Evolutionary conservation across 2,113 vertebrate species (phyloP).

Genomic region (Mohoua ochrocephala): DNA sequence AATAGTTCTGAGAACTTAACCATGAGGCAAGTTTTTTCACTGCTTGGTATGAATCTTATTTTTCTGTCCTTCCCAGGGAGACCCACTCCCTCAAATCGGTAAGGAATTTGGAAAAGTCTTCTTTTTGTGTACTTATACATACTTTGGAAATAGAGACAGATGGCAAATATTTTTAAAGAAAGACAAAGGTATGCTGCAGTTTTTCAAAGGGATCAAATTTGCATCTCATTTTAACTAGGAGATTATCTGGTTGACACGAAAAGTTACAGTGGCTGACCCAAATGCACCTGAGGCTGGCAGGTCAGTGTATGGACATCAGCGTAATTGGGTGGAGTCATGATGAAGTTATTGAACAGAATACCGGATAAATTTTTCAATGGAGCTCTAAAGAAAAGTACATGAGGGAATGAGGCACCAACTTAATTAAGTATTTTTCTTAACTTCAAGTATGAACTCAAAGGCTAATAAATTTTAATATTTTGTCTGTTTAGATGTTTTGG

Average conservation of each 20-base stretch:
- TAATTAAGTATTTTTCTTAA: neutral
- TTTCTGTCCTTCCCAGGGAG: neutral
- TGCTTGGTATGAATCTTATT: neutral
- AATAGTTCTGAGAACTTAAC: neutral
- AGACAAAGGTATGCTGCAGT: neutral
- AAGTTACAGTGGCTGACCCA: neutral
- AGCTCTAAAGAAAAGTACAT: neutral
- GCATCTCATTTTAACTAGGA: neutral
- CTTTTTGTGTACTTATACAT: neutral
- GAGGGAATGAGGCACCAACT: neutral
- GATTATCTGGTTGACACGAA: neutral
- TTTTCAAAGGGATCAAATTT: neutral
- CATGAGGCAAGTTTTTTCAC: neutral
- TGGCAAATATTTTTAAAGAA: neutral
- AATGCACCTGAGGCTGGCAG: neutral
- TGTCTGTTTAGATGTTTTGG: neutral
- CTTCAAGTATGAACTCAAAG: neutral
- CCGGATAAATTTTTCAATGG: neutral
- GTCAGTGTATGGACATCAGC: fast-evolving
- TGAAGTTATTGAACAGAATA: neutral
- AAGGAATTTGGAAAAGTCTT: neutral
- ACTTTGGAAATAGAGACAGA: neutral
- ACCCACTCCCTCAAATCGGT: neutral
- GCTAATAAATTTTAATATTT: neutral
- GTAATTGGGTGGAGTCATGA: neutral